These are phyloP conservation scores for Ellobium chinense DNA, from an alignment of 2,888 invertebrate species.

Conservation along the genomic window DNA sequence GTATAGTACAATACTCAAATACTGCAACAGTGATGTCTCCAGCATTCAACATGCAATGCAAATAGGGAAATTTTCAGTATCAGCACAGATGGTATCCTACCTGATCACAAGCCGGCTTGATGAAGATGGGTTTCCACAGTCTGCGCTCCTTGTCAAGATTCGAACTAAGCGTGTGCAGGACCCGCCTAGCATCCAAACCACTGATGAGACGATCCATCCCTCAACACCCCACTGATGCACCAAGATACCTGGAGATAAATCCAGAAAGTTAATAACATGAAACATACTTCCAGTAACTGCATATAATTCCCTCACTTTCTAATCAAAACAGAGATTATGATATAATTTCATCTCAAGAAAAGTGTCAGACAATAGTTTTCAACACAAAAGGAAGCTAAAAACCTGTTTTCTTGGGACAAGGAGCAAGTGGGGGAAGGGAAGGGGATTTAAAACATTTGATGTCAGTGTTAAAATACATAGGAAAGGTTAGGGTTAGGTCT, in stretches of 20 bases:
- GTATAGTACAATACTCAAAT: too few relatives aligned
- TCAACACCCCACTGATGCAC: slow-evolving; percentile 55
- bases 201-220: slow-evolving; percentile 70
- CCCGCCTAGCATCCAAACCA: slow-evolving; percentile 71
- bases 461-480: too few relatives aligned
- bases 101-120: slow-evolving; percentile 34
- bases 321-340: too few relatives aligned
- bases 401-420: too few relatives aligned
- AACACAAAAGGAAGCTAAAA: too few relatives aligned
- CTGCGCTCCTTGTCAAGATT: slow-evolving; percentile 68
- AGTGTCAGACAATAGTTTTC: too few relatives aligned
- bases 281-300: not conserved
- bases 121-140: slow-evolving; percentile 67
- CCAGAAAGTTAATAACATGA: not conserved
- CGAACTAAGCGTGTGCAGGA: slow-evolving; percentile 71
- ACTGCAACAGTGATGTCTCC: too few relatives aligned
- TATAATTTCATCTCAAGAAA: too few relatives aligned
- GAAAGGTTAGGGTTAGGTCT: too few relatives aligned
- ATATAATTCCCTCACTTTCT: too few relatives aligned
- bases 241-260: slow-evolving; percentile 55
- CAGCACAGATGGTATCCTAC: slow-evolving; percentile 15
- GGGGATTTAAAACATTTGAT: too few relatives aligned
- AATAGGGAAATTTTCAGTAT: not conserved
- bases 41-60: not conserved
- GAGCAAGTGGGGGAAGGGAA: too few relatives aligned